Percentiles rank a stretch among this genome's conserved stretches.
Conservation (phyloP, 1,140 invertebrate species). For the Zaprionus nigranus region DNA sequence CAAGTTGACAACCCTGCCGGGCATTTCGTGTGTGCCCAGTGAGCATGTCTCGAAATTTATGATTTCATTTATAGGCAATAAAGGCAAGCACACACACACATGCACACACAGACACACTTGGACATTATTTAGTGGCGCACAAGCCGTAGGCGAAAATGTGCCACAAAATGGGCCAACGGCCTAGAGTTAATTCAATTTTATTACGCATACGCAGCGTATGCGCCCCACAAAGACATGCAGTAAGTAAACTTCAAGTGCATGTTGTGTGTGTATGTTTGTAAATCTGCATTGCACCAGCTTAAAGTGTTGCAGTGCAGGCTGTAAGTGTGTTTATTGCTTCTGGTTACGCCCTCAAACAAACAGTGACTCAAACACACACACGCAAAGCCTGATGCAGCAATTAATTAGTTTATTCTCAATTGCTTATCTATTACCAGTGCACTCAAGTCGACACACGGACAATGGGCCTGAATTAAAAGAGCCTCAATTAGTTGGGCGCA, state of each 20-base stretch:
- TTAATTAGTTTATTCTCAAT: conserved; percentile 41
- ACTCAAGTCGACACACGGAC: conserved; percentile 19
- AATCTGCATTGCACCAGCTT: conserved; percentile 71
- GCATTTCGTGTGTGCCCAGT: conserved; percentile 3
- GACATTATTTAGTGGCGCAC: conserved; percentile 44
- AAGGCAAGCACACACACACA: conserved; percentile 5
- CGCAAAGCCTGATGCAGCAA: conserved; percentile 22
- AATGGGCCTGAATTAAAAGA: conserved; percentile 1
- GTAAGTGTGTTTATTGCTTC: conserved; percentile 15
- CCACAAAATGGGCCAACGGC: conserved; percentile 45
- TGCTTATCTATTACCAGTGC: conserved; percentile 24
- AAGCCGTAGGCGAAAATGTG: conserved; percentile 50
- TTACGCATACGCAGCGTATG: conserved; percentile 68
- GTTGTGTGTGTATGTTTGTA: conserved; percentile 15
- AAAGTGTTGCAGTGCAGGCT: conserved; percentile 32
- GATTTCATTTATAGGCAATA: conserved; percentile 70
- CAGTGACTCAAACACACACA: conserved; percentile 3
- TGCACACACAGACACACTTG: not conserved
- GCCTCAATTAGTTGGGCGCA: not conserved
- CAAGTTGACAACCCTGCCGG: conserved; percentile 39
- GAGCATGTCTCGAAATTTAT: conserved; percentile 60
- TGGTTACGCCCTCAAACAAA: conserved; percentile 9
- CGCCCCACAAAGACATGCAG: conserved; percentile 45
- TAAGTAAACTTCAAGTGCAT: conserved; percentile 41
- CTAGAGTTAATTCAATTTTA: conserved; percentile 74